These are phyloP conservation scores for Ceratothoa steindachneri DNA, from an alignment of 2,888 invertebrate species.

Conservation along the genomic window DNA sequence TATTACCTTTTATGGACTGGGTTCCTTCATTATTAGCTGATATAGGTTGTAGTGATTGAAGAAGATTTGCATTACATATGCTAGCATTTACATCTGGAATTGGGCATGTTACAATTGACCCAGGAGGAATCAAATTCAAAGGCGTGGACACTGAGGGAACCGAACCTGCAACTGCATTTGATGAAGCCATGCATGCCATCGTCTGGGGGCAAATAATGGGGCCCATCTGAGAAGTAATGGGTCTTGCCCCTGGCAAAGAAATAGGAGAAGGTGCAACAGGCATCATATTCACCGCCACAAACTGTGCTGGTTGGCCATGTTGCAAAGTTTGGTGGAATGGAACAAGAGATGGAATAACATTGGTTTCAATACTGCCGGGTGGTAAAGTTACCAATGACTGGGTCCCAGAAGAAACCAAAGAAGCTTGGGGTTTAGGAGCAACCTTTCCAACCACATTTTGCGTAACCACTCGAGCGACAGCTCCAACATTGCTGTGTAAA, in stretches of 20 bases:
- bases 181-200: background rate
- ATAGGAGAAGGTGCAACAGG: conserved; percentile 31
- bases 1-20: background rate
- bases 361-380: conserved; percentile 25
- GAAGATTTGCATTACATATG: background rate
- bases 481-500: conserved; percentile 25
- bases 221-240: background rate
- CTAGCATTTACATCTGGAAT: background rate
- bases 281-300: conserved; percentile 37
- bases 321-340: conserved; percentile 27
- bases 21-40: background rate
- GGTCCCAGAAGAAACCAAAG: conserved; percentile 24
- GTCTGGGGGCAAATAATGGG: background rate
- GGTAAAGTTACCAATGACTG: conserved; percentile 30
- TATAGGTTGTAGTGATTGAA: background rate
- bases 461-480: conserved; percentile 29
- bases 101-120: conserved; percentile 1
- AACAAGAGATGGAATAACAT: conserved; percentile 23
- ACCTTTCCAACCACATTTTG: conserved; percentile 32
- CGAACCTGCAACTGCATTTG: background rate
- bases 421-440: conserved; percentile 31
- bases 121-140: conserved; percentile 7
- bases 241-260: background rate
- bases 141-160: background rate
- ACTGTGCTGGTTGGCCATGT: conserved; percentile 31